Base-by-base conservation (phyloP, 2,113 vertebrate genomes). In the Ailurus styani region DNA sequence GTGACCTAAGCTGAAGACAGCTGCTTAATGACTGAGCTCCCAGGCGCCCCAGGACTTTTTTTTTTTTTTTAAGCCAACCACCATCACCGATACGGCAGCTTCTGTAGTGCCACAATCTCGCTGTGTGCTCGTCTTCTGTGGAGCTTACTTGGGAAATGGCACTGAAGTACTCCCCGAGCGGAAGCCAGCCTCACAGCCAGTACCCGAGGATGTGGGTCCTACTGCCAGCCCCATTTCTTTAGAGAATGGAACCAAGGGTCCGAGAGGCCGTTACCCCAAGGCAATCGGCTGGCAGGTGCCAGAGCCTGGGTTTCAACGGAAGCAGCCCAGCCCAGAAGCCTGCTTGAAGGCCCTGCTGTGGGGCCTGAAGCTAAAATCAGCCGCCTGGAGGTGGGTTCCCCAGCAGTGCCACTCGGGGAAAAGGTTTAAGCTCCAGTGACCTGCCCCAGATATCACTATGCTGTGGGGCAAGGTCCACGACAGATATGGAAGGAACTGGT, bases 121-220 rank as follows among this genome's bases (percentile, higher is more conserved):
- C 0, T 29, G 29, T 29, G 7, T 0, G 3, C 75, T 37, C 5
- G 81, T 29, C 20, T 54, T 37, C 57, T 25, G 13, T 1, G 0
- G 8, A 20, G 55, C 60, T 5, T 55, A 66, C 54, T 20, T 15
- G n/a, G 20, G 6, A 77, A 60, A 81, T 1, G 2, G 34, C 37
- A 31, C 17, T 0, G 57, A 73, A 52, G 13, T 20, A 10, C 37
- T n/a, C 23, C 40, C 15, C 37, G 14, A 13, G 52, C 23, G 42
- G 8, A 8, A 21, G 15, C 13, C 47, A 21, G 8, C 42, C 81
- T 52, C 42, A 20, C 7, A 47, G 5, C 27, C 73, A n/a, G n/a
- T n/a, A 25, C 45, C 9, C 47, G 4, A 70, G 14, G 37, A 42
- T 0, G 29, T 2, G 14, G 88, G 88, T 3, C 6, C 20, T 23